phyloP scores from a whole-genome alignment of 2,113 vertebrate species.

The Gobiocypris rarus region DNA sequence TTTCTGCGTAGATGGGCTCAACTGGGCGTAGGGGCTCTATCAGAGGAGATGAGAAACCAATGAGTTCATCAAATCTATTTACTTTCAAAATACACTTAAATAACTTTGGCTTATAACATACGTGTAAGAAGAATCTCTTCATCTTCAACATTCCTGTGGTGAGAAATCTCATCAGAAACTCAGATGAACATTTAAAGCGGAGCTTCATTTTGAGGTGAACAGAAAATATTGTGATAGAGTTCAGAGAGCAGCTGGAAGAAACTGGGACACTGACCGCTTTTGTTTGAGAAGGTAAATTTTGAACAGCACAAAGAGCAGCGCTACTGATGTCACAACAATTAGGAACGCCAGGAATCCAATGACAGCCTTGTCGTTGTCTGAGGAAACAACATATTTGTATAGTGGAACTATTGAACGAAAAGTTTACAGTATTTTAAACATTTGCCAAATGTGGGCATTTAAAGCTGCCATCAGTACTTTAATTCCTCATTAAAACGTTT shows the following conservation, averaged over 20 bases:
- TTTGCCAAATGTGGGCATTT: background rate
- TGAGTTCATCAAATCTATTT: background rate
- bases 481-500: background rate
- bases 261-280: constrained; percentile 74
- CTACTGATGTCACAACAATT: constrained; percentile 83
- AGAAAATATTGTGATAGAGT: background rate
- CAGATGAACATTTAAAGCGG: background rate
- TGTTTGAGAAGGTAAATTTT: constrained; percentile 87
- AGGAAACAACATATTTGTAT: constrained; percentile 20
- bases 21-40: constrained; percentile 81
- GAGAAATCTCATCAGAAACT: background rate
- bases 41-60: constrained; percentile 26
- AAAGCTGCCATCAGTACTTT: background rate
- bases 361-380: constrained; percentile 87
- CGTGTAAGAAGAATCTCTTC: constrained; percentile 79
- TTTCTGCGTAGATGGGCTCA: constrained; percentile 87
- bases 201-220: background rate
- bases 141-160: background rate
- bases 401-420: too few species aligned
- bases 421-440: background rate
- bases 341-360: constrained; percentile 86
- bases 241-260: background rate
- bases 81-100: background rate
- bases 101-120: constrained; percentile 65
- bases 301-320: constrained; percentile 85